Conservation (phyloP, 2,888 invertebrate species). For the Dyspetes luteomarginatus region DNA sequence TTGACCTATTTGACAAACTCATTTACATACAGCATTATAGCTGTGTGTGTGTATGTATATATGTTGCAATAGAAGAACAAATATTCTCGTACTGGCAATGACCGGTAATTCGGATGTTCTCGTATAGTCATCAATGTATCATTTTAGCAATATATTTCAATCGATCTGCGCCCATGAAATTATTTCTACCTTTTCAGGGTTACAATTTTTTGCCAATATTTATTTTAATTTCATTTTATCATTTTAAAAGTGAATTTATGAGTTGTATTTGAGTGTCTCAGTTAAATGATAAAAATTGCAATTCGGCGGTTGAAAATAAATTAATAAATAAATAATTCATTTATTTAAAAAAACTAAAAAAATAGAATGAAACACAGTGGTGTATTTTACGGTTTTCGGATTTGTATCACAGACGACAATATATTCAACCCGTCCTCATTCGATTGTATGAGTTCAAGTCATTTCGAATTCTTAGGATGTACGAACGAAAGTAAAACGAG, state of each 20-base stretch:
- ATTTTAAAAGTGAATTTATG: too few species aligned
- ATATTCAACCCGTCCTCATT: neutral
- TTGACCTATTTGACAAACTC: slow-evolving; percentile 21
- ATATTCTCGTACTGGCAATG: too few species aligned
- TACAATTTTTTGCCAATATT: too few species aligned
- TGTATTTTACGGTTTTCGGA: slow-evolving; percentile 3
- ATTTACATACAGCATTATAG: slow-evolving; percentile 31
- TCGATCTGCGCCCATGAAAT: too few species aligned
- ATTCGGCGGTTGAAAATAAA: too few species aligned
- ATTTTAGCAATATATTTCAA: too few species aligned
- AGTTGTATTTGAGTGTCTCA: too few species aligned
- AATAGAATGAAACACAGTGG: neutral
- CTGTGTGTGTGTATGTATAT: neutral
- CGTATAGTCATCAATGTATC: too few species aligned
- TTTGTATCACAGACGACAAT: slow-evolving; percentile 17
- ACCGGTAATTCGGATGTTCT: neutral
- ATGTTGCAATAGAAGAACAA: neutral
- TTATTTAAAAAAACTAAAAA: neutral
- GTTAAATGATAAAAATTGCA: too few species aligned
- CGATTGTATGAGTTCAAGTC: slow-evolving; percentile 58
- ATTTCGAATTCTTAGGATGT: slow-evolving; percentile 61
- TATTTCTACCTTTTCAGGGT: too few species aligned
- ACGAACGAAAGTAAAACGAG: slow-evolving; percentile 50
- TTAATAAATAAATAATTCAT: neutral
- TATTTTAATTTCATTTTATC: too few species aligned